Evolutionary conservation across 2,797 vertebrate genomes (phyloP).

Genomic region (Sebastiscus albofasciatus): DNA sequence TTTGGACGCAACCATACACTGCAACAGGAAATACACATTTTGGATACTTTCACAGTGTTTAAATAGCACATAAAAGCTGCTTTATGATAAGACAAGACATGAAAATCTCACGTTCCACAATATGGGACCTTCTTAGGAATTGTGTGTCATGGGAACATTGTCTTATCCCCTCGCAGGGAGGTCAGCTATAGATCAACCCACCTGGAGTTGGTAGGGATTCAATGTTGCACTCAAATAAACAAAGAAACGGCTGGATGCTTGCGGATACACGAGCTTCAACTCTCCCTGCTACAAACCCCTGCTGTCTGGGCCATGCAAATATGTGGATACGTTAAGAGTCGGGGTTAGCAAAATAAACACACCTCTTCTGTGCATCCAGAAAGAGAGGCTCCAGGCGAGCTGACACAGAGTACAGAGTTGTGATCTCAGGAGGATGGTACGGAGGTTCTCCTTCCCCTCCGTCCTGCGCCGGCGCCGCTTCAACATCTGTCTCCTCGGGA

Average conservation of each 20-base stretch:
- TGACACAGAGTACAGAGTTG: constrained; percentile 88
- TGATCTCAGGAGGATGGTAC: constrained; percentile 92
- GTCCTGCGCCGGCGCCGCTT: constrained; percentile 60
- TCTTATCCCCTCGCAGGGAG: not conserved
- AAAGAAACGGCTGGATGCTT: not conserved
- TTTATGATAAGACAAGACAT: too few species aligned
- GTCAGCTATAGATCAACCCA: constrained; percentile 9
- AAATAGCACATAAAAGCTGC: too few species aligned
- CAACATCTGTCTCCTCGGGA: constrained; percentile 73
- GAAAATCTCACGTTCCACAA: too few species aligned
- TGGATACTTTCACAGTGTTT: too few species aligned
- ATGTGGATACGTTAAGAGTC: not conserved
- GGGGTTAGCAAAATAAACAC: constrained; percentile 25
- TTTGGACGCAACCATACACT: too few species aligned
- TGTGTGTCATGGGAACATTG: not conserved
- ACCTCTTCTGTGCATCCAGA: constrained; percentile 90
- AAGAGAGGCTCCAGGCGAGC: constrained; percentile 90
- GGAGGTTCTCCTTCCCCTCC: constrained; percentile 77
- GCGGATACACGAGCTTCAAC: not conserved
- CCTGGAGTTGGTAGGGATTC: not conserved
- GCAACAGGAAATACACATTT: too few species aligned
- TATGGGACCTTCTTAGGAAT: not conserved
- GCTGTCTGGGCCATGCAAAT: constrained; percentile 17
- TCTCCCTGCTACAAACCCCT: constrained; percentile 10
- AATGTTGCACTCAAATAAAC: constrained; percentile 21